A percentile compares a stretch with the other conserved stretches of the same genome.
Evolutionary conservation across 2,113 vertebrate genomes (phyloP).

Genomic region (Platichthys flesus): DNA sequence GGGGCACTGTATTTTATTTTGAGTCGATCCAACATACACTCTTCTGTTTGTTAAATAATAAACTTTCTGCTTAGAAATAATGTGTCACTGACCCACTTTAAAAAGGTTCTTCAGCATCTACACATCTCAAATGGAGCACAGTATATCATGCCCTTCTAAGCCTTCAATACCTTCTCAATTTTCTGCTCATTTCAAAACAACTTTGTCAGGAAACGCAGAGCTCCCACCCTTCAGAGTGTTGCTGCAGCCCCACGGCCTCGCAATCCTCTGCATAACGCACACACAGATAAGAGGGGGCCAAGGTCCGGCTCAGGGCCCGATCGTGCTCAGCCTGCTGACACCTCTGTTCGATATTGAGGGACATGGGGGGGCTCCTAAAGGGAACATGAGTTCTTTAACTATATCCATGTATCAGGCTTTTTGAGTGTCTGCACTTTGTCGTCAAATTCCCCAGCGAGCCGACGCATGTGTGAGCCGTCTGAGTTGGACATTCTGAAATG

Average conservation of each 20-base stretch:
- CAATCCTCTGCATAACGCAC: not conserved
- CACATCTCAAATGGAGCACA: not conserved
- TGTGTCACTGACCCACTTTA: not conserved
- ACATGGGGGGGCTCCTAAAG: constrained; percentile 11
- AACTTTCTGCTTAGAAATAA: not conserved
- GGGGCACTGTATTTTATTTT: not conserved
- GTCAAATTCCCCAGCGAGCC: not conserved
- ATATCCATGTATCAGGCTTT: constrained; percentile 4
- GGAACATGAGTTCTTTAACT: constrained; percentile 18
- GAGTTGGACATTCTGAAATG: not conserved
- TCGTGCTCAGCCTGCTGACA: constrained; percentile 6
- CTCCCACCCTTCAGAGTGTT: constrained; percentile 8
- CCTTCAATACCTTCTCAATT: constrained; percentile 10
- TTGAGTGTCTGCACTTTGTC: not conserved
- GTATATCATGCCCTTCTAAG: not conserved
- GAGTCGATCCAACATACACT: not conserved
- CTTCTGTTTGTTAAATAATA: no score
- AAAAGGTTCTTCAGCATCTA: not conserved
- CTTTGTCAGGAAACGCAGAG: constrained; percentile 37
- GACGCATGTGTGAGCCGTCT: not conserved
- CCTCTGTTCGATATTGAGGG: constrained; percentile 22
- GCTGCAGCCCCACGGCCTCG: not conserved
- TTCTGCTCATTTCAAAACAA: constrained; percentile 66
- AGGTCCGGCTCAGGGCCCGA: constrained; percentile 48
- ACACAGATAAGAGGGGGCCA: constrained; percentile 60